Base-by-base conservation (phyloP, 2,888 invertebrate genomes). In the Lagria hirta region DNA sequence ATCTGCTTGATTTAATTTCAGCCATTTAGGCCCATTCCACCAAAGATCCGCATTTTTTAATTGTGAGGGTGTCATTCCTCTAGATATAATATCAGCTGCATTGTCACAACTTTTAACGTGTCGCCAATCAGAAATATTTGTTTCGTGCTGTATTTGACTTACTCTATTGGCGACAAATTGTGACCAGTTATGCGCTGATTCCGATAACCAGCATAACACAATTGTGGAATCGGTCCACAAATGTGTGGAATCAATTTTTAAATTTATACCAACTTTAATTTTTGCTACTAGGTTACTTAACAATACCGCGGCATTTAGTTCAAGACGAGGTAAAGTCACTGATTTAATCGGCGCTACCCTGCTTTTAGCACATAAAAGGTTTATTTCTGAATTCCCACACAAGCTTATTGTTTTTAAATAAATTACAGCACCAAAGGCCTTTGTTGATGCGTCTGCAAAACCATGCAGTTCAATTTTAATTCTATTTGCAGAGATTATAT, bases 191-290 rank as follows among this genome's bases (percentile, higher is more conserved):
- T 7, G 28, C 4, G 55, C 41, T 3, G 43, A 15, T 0, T 23
- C 33, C n/a, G 23, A 28, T 10, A 60, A 35, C 54, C 55, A 59
- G 7, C 41, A 8, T 3, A 55, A 22, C 2, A 38, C 37, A 1
- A 58, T 49, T 2, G 37, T 46, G 1, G 57, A 59, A 30, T 61
- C 52, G 2, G 51, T 33, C 51, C 57, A 60, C 4, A 32, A 55
- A 40, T 33, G 41, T 4, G 8, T 24, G 8, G 27, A 4, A 7
- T 38, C 16, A 4, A 51, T 18, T 1, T 28, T 22, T 4, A 44
- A 21, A 4, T 41, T 16, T 5, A 56, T 12, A 13, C 32, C 15
- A 14, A 41, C 5, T 2, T 13, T 30, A 8, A 43, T 27, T 22
- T 23, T 33, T 11, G 40, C 22, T 7, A 22, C 15, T 14, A 57